Base-by-base conservation (phyloP, 2,113 vertebrate genomes). In the Coryphaenoides rupestris region DNA sequence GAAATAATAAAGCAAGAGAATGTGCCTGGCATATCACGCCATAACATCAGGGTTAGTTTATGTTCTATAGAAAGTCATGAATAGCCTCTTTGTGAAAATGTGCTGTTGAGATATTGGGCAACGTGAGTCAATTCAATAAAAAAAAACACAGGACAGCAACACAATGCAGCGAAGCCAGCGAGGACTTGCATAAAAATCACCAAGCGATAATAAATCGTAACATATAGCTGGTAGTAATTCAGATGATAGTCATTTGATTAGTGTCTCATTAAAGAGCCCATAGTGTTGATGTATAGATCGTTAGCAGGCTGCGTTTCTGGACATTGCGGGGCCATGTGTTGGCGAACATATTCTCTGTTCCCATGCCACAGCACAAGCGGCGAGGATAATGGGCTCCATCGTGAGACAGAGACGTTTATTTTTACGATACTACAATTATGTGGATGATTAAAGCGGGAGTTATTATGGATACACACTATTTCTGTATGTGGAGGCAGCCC, bases 41-140 rank as follows among this genome's bases (percentile, higher is more conserved):
- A 79, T 7, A 68, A 23, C 58, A 55, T 55, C 58, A 19, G n/a
- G 21, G 50, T 70, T 46, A 21, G 63, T 15, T 68, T 60, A 58
- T 80, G 76, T 66, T 62, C 58, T 73, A 59, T 71, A 69, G 52
- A 52, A 3, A 56, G 50, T 58, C 55, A 67, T 70, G 72, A 73
- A 77, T 74, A 65, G 5, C 65, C 23, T 63, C 45, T 46, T 23
- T 73, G 19, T 21, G 62, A 33, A 54, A 1, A 55, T 69, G 54
- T 60, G 23, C 58, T 62, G 58, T 54, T 21, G 28, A 73, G 63
- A 70, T 62, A 63, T 66, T 68, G 60, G 64, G 56, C 74, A 79
- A 68, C 63, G 65, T 19, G 72, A 49, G 21, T 26, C 55, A 62
- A 19, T 55, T 70, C 60, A 66, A 2, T 47, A 33, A 61, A 23